Conservation (phyloP, 30 jellyfish, hydroid and myxozoan species). For the Rhopilema esculentum region DNA sequence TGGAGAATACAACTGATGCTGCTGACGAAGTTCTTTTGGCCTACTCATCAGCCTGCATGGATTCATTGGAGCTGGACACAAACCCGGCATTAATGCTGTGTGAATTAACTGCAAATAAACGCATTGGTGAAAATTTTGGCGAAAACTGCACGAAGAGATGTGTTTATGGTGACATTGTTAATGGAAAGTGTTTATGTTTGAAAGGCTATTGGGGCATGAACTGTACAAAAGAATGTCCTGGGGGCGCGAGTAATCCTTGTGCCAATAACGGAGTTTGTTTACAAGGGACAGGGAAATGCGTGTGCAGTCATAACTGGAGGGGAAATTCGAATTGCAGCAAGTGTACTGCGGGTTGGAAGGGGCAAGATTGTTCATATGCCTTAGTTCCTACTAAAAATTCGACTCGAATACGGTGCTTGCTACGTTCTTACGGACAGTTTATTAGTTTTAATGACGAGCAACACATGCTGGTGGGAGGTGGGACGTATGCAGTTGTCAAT, state of each 20-base stretch:
- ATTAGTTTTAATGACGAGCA: constrained; percentile 19
- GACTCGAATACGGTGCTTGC: constrained; percentile 7
- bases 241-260: constrained; percentile 66
- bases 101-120: constrained; percentile 6
- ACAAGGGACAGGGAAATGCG: constrained; percentile 38
- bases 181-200: constrained; percentile 39
- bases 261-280: constrained; percentile 51
- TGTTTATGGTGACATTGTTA: constrained; percentile 44
- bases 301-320: constrained; percentile 59
- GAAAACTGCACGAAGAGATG: constrained; percentile 53
- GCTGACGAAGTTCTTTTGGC: constrained; percentile 38
- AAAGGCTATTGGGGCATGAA: constrained; percentile 72
- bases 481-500: constrained; percentile 10
- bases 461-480: neutral
- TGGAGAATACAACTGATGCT: constrained; percentile 15
- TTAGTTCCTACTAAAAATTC: neutral
- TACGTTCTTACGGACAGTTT: constrained; percentile 2
- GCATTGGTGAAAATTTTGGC: constrained; percentile 27
- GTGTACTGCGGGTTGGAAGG: constrained; percentile 51
- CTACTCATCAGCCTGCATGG: constrained; percentile 39
- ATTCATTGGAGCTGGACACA: constrained; percentile 1
- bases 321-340: constrained; percentile 54
- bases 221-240: constrained; percentile 63
- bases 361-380: constrained; percentile 30
- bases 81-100: constrained; percentile 52